Evolutionary conservation across 2,797 vertebrate species (phyloP), one percentile per base, ranked within the genome.

Genomic region (Microcaecilia unicolor): DNA sequence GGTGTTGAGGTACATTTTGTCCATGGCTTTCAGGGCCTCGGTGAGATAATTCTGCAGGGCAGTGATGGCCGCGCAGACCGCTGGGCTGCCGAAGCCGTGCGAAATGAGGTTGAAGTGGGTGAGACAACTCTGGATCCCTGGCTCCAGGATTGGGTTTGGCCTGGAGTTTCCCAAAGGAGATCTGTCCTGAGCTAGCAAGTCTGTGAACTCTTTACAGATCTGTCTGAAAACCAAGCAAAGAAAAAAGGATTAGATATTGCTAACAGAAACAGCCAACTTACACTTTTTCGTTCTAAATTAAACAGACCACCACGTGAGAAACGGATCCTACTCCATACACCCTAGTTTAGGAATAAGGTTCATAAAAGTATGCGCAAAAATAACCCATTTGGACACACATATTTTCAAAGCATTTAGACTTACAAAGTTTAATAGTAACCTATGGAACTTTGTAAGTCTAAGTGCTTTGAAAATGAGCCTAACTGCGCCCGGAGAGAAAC

Each of bases 21-120:
- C 94, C 95, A 98, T 97, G 75, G 95, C 94, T 85, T 98, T 98
- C 76, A 98, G 91, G 13, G 95, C 93, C 90, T 98, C 95, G 55
- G 93, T 98, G 78, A 98, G 89, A 93, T 98, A 98, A 93, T 98
- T 98, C 91, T 98, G 95, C 58, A 98, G 83, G 66, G 95, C 94
- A 1, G 94, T 98, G 75, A 98, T 78, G 9, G 95, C 93, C 47
- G 95, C 95, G 34, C 95, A 98, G 67, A 98, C 82, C 1, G 95
- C 95, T 12, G 95, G 95, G 74, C 94, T 97, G 67, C 95, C 95
- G 57, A 98, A 98, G 66, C 95, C 95, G 51, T 98, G 95, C 3
- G 95, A 97, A 81, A 98, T 98, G 70, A 98, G 92, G 86, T 95
- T 98, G 90, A 98, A 98, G 83, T 98, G 95, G 81, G 94, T 98